Conservation (phyloP, 1,140 invertebrate genomes). For the Asbolus verrucosus region DNA sequence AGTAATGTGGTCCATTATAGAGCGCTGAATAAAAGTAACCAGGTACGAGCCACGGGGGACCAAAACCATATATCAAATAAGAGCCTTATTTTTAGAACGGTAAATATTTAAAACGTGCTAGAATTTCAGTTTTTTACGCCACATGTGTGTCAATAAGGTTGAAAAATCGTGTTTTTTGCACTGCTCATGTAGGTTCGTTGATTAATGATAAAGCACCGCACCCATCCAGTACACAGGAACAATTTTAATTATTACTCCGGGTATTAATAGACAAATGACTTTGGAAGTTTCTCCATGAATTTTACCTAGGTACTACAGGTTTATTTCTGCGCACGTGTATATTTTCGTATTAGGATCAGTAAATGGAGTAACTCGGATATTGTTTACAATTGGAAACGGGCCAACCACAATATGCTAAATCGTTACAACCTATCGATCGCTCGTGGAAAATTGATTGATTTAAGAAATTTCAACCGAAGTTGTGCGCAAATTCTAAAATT, state of each 20-base stretch:
- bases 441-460: conserved; percentile 22
- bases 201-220: conserved; percentile 13
- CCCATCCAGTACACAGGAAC: background rate
- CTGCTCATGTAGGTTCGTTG: conserved; percentile 5
- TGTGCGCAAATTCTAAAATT: conserved; percentile 29
- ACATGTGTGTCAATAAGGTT: conserved; percentile 26
- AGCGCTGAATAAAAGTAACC: background rate
- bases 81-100: conserved; percentile 4
- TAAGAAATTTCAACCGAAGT: conserved; percentile 17
- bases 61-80: background rate
- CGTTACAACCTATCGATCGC: conserved; percentile 33
- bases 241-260: conserved; percentile 17
- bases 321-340: conserved; percentile 42
- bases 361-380: conserved; percentile 41
- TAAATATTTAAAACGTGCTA: conserved; percentile 16
- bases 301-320: conserved; percentile 3
- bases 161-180: conserved; percentile 32
- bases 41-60: background rate
- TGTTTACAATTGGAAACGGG: conserved; percentile 35
- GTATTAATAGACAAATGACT: conserved; percentile 15
- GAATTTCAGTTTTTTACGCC: conserved; percentile 16
- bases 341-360: conserved; percentile 37
- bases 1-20: no score
- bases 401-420: conserved; percentile 42
- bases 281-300: conserved; percentile 18